phyloP scores from a whole-genome alignment of 2,113 vertebrate genomes.

The Lepisosteus oculatus region DNA sequence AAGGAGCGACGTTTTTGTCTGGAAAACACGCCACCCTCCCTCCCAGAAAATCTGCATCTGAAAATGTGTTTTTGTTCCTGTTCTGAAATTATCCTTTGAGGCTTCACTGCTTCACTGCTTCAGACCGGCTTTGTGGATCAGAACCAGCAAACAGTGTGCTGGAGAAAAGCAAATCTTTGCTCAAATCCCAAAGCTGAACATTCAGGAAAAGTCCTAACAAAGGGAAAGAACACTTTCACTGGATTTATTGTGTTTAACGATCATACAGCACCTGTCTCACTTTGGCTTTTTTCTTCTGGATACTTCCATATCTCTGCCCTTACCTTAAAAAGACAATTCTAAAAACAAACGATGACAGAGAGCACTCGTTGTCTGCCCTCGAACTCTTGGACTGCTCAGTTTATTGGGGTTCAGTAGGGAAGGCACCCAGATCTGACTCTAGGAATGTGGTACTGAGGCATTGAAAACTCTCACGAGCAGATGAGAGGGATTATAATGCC shows the following conservation, averaged over 20 bases:
- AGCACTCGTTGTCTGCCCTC: constrained; percentile 10
- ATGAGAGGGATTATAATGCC: background rate
- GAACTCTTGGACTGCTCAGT: background rate
- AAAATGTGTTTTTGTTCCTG: background rate
- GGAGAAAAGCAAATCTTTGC: too few species aligned
- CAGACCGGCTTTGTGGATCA: too few species aligned
- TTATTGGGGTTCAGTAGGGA: constrained; percentile 7
- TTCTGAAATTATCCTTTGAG: too few species aligned
- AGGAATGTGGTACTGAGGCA: too few species aligned
- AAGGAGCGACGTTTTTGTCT: constrained; percentile 39
- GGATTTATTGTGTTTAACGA: too few species aligned
- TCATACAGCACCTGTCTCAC: too few species aligned
- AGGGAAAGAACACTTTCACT: too few species aligned
- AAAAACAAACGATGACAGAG: background rate
- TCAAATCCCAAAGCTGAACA: too few species aligned
- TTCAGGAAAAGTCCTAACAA: too few species aligned
- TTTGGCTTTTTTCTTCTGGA: background rate
- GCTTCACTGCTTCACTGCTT: too few species aligned
- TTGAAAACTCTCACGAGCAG: background rate
- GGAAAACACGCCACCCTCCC: background rate
- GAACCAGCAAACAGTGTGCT: too few species aligned
- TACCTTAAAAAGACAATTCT: background rate
- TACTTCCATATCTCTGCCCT: background rate
- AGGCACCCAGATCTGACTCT: constrained; percentile 2
- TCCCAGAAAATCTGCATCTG: background rate